These are phyloP conservation scores for Cacatua alba DNA, from an alignment of 2,113 vertebrate species.

Conservation along the genomic window DNA sequence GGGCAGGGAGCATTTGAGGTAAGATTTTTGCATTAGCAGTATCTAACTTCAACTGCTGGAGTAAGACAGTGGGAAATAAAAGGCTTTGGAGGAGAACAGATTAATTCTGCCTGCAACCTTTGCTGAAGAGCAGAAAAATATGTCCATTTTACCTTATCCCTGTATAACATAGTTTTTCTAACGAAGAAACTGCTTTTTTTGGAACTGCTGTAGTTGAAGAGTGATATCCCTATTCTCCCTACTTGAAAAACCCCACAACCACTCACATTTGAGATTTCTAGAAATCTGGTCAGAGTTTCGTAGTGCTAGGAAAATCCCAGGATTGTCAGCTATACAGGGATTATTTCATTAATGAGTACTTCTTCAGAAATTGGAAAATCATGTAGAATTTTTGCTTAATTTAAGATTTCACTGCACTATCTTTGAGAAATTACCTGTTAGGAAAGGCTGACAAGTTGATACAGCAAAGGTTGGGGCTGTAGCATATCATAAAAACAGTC, in stretches of 20 bases:
- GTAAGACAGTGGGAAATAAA: background rate
- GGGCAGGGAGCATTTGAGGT: background rate
- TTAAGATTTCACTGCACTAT: background rate
- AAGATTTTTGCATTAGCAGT: background rate
- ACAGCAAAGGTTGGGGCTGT: background rate
- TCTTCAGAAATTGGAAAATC: background rate
- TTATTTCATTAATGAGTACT: background rate
- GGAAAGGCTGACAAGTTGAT: background rate
- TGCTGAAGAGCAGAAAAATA: conserved; percentile 1
- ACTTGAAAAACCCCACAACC: background rate
- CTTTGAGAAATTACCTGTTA: background rate
- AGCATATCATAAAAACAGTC: background rate
- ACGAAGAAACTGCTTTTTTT: background rate
- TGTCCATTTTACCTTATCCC: background rate
- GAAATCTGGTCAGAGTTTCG: background rate
- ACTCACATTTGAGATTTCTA: background rate
- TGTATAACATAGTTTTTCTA: background rate
- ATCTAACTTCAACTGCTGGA: background rate
- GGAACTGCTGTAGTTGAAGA: background rate
- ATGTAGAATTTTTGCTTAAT: background rate
- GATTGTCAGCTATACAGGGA: background rate
- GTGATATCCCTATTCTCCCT: background rate
- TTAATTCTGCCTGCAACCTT: conserved; percentile 1
- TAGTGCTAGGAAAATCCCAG: background rate
- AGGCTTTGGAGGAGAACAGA: background rate